Evolutionary conservation across 2,113 vertebrate species (phyloP), one percentile per base, ranked within the genome.

Genomic region (Limanda limanda): DNA sequence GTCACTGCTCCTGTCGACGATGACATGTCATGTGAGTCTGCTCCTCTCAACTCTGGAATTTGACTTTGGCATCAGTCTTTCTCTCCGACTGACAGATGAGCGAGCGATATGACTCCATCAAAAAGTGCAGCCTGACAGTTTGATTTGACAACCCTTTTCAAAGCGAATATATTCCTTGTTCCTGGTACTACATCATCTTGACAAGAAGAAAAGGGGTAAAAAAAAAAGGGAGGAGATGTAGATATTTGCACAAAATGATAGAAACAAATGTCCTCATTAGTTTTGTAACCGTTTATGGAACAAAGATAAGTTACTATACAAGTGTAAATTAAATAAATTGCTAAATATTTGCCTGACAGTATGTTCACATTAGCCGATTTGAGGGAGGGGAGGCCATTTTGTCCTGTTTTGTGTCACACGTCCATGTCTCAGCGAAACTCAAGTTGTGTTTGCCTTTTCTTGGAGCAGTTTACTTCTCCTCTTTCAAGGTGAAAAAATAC

Each of bases 131-230:
- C 71, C 87, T 89, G 93, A 93, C 92, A 90, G 85, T 84, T 85
- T 85, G 78, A 91, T 92, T 90, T 92, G 91, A 93, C 93, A 92
- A 90, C 76, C 79, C 88, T 92, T 88, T 85, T 91, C 90, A 92
- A 88, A 90, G 80, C 86, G 90, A 93, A 92, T 92, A 93, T 84
- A 89, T 86, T 91, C 76, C 85, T 83, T 89, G 87, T 93, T 91
- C 89, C 84, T 77, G 75, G 85, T 82, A 90, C 84, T 92, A 86
- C 83, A 92, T 93, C 91, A 91, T 83, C 54, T 74, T 92, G 91
- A 93, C 92, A 91, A 77, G 87, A 74, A 61, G 82, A 75, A 79
- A 81, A 87, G 78, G 84, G 82, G 81, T 48, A 27, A 27, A 25
- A 68, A 67, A 72, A 79, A 71, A 74, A 65, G 21, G 57, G 52